phyloP scores from a whole-genome alignment of 2,797 vertebrate species.

The Salarias fasciatus region DNA sequence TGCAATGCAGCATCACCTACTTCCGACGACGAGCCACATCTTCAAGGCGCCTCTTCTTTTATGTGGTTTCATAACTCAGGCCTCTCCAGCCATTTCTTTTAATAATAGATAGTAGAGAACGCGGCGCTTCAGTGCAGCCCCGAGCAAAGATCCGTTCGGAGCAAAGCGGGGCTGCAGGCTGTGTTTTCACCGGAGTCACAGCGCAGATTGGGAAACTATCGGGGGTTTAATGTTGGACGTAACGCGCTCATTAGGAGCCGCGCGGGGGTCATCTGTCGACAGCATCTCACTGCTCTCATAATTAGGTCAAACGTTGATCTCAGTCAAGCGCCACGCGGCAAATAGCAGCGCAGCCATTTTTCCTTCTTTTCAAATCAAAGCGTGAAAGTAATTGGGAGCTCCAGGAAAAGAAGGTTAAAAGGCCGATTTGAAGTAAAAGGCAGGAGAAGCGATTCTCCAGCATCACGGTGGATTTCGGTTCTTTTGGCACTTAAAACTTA shows the following conservation, averaged over 20 bases:
- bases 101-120: slow-evolving; percentile 57
- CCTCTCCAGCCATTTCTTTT: slow-evolving; percentile 53
- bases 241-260: slow-evolving; percentile 61
- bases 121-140: slow-evolving; percentile 17
- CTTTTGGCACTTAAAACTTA: slow-evolving; percentile 42
- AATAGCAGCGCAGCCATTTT: slow-evolving; percentile 5
- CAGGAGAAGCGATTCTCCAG: slow-evolving; percentile 22
- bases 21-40: slow-evolving; percentile 33
- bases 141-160: slow-evolving; percentile 30
- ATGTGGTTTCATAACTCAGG: slow-evolving; percentile 54
- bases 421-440: slow-evolving; percentile 27
- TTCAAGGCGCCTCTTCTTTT: slow-evolving; percentile 39
- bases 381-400: slow-evolving; percentile 43
- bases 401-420: slow-evolving; percentile 34
- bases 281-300: slow-evolving; percentile 62
- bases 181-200: slow-evolving; percentile 1
- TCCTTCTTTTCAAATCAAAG: background rate
- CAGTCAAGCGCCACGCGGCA: slow-evolving; percentile 18
- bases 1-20: slow-evolving; percentile 60
- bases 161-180: slow-evolving; percentile 34
- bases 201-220: slow-evolving; percentile 52
- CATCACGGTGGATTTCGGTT: slow-evolving; percentile 35
- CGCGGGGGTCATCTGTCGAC: slow-evolving; percentile 51
- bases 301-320: slow-evolving; percentile 65
- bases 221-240: slow-evolving; percentile 60